phyloP scores from a whole-genome alignment of 2,888 invertebrate species.

The Hofmannophila pseudospretella region DNA sequence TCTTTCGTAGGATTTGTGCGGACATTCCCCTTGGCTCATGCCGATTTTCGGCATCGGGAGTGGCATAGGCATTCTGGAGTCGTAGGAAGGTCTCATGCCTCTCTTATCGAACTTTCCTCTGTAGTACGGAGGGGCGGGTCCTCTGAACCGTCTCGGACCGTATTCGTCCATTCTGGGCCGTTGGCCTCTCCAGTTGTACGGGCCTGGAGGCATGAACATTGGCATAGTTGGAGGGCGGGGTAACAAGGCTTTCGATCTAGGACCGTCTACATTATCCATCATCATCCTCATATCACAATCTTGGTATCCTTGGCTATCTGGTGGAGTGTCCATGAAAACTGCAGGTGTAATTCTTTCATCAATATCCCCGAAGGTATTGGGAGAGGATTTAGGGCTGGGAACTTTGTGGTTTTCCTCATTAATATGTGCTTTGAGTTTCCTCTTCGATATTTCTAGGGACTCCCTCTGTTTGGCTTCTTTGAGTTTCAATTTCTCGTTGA shows the following conservation, averaged over 20 bases:
- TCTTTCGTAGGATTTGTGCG: constrained; percentile 54
- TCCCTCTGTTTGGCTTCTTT: constrained; percentile 87
- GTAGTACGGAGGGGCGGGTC: constrained; percentile 45
- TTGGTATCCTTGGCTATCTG: constrained; percentile 44
- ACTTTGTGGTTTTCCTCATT: constrained; percentile 63
- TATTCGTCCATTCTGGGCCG: constrained; percentile 55
- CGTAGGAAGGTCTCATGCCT: constrained; percentile 41
- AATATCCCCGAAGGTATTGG: constrained; percentile 69
- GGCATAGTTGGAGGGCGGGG: constrained; percentile 52
- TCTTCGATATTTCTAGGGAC: constrained; percentile 75
- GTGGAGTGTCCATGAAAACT: constrained; percentile 44
- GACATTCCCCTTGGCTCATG: constrained; percentile 53
- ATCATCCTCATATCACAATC: constrained; percentile 65
- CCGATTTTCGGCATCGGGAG: constrained; percentile 58
- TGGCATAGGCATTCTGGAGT: constrained; percentile 41
- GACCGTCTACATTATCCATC: constrained; percentile 32
- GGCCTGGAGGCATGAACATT: constrained; percentile 23
- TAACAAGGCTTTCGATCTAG: constrained; percentile 23
- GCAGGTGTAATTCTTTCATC: constrained; percentile 68
- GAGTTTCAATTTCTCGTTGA: constrained; percentile 86
- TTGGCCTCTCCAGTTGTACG: constrained; percentile 52
- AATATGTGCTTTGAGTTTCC: constrained; percentile 55
- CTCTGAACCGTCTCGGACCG: constrained; percentile 51
- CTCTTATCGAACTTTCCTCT: constrained; percentile 56
- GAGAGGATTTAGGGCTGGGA: constrained; percentile 64